These are phyloP conservation scores for Cercopithecus mitis DNA, from an alignment of 2,797 vertebrate species.

Conservation along the genomic window DNA sequence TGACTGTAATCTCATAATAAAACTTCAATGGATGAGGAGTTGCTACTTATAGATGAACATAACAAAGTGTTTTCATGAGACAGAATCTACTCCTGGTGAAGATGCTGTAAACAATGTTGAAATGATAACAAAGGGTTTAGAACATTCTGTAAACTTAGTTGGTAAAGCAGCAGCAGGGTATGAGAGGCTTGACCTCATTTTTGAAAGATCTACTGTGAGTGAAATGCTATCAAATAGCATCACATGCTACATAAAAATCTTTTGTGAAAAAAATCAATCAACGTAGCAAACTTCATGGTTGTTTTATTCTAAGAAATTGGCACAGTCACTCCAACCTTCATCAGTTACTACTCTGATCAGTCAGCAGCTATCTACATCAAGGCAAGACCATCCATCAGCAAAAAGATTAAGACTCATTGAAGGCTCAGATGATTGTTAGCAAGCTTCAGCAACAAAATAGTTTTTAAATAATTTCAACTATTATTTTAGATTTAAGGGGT, in stretches of 20 bases:
- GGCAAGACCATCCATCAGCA: neutral
- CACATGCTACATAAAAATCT: neutral
- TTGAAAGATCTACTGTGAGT: neutral
- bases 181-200: neutral
- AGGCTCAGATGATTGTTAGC: neutral
- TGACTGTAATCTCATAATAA: neutral
- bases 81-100: neutral
- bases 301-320: neutral
- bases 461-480: neutral
- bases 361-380: neutral
- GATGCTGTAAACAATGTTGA: neutral
- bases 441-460: neutral
- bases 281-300: neutral
- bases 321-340: neutral
- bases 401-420: neutral
- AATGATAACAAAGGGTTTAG: neutral
- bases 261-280: neutral
- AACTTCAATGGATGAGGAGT: neutral
- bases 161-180: neutral
- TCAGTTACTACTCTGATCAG: neutral
- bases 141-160: neutral
- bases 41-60: neutral
- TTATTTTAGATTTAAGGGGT: too few species aligned
- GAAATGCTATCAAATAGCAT: neutral
- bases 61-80: neutral